phyloP scores from a whole-genome alignment of 2,113 vertebrate genomes.

The Malurus elegans region DNA sequence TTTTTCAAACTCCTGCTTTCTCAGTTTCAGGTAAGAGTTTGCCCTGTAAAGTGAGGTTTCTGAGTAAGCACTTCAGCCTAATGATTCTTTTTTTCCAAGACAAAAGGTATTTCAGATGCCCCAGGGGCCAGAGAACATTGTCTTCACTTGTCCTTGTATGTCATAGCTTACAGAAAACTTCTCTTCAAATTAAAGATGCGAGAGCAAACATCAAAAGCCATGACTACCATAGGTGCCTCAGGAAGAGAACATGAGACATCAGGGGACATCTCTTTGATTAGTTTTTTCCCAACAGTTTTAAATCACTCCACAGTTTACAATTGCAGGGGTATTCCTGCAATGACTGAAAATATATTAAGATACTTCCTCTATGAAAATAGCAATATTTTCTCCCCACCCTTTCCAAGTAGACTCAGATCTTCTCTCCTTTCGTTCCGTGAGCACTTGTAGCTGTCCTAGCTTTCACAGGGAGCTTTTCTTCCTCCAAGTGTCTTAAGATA shows the following conservation, averaged over 20 bases:
- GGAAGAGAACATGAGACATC: background rate
- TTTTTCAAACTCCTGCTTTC: background rate
- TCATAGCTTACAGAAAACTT: background rate
- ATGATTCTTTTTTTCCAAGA: background rate
- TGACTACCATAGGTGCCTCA: background rate
- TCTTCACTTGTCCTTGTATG: background rate
- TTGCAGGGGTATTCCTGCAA: background rate
- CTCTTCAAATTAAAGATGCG: background rate
- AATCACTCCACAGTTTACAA: background rate
- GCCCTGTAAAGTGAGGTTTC: background rate
- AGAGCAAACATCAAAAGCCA: background rate
- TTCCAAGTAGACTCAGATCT: background rate
- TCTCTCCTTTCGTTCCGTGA: background rate
- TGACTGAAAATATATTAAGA: background rate
- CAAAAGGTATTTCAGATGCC: background rate
- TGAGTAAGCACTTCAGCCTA: background rate
- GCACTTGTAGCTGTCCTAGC: background rate
- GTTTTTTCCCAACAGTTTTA: background rate
- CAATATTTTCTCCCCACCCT: background rate
- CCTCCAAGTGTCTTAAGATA: background rate
- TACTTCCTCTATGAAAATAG: background rate
- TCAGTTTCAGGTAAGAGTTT: background rate
- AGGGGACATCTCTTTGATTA: background rate
- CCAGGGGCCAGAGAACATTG: background rate
- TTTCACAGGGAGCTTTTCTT: background rate